These are phyloP conservation scores for Anas capensis DNA, from an alignment of 2,797 vertebrate species.

Conservation along the genomic window DNA sequence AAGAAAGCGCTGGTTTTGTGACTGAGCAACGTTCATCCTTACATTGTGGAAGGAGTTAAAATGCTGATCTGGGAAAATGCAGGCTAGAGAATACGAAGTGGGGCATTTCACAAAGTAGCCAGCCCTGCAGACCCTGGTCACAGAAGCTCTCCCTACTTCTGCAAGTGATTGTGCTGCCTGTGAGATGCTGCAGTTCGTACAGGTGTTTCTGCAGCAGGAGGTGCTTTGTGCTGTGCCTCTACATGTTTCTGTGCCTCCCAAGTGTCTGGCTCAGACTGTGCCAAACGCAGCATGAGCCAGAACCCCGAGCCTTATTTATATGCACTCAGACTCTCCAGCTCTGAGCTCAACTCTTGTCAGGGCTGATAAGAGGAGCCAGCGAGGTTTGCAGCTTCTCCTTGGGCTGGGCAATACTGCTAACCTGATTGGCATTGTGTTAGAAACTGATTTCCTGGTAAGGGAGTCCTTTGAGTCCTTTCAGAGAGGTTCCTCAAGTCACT, in stretches of 20 bases:
- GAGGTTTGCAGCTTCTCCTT: background rate
- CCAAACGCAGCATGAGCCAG: background rate
- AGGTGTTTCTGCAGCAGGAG: background rate
- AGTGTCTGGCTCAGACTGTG: background rate
- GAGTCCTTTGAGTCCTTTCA: background rate
- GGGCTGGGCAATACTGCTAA: background rate
- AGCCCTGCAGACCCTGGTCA: background rate
- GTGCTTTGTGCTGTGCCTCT: background rate
- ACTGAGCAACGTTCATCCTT: background rate
- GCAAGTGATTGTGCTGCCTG: background rate
- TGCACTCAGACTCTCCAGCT: background rate
- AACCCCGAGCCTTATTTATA: background rate
- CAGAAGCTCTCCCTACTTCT: background rate
- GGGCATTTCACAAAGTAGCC: background rate
- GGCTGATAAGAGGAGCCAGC: background rate
- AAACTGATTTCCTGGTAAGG: background rate
- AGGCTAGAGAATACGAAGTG: background rate
- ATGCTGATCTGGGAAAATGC: background rate
- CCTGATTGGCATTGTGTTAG: background rate
- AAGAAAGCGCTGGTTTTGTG: background rate
- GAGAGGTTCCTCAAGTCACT: background rate
- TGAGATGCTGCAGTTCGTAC: background rate
- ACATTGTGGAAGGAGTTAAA: background rate
- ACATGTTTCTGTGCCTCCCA: background rate
- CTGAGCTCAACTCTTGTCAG: background rate